Evolutionary conservation across 2,797 vertebrate genomes (phyloP).

Genomic region (Synanceia verrucosa): DNA sequence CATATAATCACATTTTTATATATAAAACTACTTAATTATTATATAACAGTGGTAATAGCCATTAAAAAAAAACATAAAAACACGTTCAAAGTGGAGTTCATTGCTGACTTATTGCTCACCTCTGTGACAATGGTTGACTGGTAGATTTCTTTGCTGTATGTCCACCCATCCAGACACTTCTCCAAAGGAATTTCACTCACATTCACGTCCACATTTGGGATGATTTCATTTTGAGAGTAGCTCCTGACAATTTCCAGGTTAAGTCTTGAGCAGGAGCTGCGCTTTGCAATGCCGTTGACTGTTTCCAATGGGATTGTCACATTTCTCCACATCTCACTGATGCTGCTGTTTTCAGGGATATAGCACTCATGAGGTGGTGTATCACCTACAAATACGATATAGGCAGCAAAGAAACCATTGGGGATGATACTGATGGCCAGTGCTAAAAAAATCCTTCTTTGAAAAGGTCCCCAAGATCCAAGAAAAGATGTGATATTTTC

Average conservation of each 20-base stretch:
- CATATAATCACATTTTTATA: not conserved
- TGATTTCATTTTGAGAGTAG: slow-evolving; percentile 76
- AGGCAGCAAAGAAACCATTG: slow-evolving; percentile 85
- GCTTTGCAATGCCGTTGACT: slow-evolving; percentile 34
- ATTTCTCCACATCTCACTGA: slow-evolving; percentile 85
- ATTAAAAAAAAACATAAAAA: too few relatives aligned
- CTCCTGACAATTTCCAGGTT: slow-evolving; percentile 76
- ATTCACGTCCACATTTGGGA: slow-evolving; percentile 82
- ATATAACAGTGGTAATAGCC: too few relatives aligned
- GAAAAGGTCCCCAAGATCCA: slow-evolving; percentile 86
- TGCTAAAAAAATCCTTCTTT: slow-evolving; percentile 84
- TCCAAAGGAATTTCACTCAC: slow-evolving; percentile 82
- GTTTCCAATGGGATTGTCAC: slow-evolving; percentile 80
- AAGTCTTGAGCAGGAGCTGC: slow-evolving; percentile 84
- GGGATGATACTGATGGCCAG: slow-evolving; percentile 88
- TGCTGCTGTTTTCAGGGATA: slow-evolving; percentile 78
- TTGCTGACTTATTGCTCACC: slow-evolving; percentile 60
- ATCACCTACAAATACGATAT: slow-evolving; percentile 83
- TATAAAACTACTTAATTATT: not conserved
- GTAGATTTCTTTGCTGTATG: slow-evolving; percentile 80
- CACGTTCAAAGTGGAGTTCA: not conserved
- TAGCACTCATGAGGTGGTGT: slow-evolving; percentile 82
- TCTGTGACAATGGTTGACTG: slow-evolving; percentile 82
- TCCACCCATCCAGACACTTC: slow-evolving; percentile 82
- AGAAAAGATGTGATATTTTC: slow-evolving; percentile 83